Conservation (phyloP, 1,140 invertebrate genomes). For the Xylocopa sonorina region DNA sequence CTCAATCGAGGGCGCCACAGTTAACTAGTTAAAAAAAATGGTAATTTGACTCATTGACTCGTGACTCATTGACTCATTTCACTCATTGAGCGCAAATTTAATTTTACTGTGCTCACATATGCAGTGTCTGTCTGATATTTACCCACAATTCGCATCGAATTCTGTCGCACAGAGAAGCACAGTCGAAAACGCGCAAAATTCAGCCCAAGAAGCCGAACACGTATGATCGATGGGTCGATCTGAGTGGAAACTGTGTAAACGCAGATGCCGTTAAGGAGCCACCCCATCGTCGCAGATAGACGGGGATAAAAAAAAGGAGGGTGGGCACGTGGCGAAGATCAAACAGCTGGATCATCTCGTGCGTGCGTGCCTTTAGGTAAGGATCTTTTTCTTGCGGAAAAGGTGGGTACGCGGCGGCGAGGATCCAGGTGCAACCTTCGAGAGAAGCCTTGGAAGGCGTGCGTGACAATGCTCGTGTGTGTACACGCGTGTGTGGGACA, state of each 20-base stretch:
- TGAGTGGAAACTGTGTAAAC: constrained; percentile 68
- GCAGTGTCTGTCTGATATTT: no score
- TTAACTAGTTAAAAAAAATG: no score
- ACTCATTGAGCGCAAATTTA: no score
- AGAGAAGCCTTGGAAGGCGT: constrained; percentile 58
- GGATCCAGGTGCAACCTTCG: constrained; percentile 67
- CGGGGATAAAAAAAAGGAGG: constrained; percentile 72
- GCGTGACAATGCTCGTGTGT: constrained; percentile 64
- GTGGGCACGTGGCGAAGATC: constrained; percentile 77
- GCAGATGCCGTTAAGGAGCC: constrained; percentile 73
- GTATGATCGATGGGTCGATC: constrained; percentile 24
- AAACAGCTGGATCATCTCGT: constrained; percentile 82
- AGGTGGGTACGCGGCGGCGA: constrained; percentile 58
- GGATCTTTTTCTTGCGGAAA: constrained; percentile 77
- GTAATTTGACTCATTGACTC: no score
- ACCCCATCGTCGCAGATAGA: constrained; percentile 29
- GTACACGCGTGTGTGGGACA: constrained; percentile 40
- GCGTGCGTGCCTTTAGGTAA: constrained; percentile 76
- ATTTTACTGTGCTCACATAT: no score
- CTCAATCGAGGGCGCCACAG: no score
- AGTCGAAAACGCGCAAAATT: no score
- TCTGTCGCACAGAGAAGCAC: no score
- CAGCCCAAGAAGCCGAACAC: no score
- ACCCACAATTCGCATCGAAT: no score
- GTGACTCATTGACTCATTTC: no score